A percentile compares a stretch with the other conserved stretches of the same genome.
These are phyloP conservation scores for Calidris pygmaea DNA, from an alignment of 2,113 vertebrate genomes.

Conservation along the genomic window DNA sequence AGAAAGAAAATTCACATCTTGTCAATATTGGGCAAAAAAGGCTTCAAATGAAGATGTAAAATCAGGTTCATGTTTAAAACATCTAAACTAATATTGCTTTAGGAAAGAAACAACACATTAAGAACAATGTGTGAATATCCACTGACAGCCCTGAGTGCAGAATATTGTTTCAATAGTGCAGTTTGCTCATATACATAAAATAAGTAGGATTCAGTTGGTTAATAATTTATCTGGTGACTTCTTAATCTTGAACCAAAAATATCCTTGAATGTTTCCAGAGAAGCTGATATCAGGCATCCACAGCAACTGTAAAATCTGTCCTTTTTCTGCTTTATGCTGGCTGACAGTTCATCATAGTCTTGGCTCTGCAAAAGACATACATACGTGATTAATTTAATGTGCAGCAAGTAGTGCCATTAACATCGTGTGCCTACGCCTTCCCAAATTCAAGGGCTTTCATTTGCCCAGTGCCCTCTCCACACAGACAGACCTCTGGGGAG, in stretches of 20 bases:
- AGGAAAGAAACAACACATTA: constrained; percentile 51
- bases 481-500: background rate
- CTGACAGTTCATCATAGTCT: constrained; percentile 37
- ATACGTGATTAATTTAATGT: constrained; percentile 26
- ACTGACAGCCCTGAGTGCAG: constrained; percentile 34
- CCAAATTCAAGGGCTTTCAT: background rate
- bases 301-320: constrained; percentile 51
- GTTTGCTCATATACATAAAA: constrained; percentile 47
- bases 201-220: constrained; percentile 27
- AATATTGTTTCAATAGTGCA: constrained; percentile 41
- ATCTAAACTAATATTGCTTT: constrained; percentile 54
- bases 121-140: constrained; percentile 53
- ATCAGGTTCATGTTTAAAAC: constrained; percentile 67
- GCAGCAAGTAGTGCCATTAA: background rate
- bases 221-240: constrained; percentile 55
- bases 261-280: constrained; percentile 38
- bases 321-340: constrained; percentile 43
- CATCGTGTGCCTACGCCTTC: background rate
- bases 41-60: constrained; percentile 54
- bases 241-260: constrained; percentile 61
- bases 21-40: constrained; percentile 3
- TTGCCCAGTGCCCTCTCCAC: background rate
- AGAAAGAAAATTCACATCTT: constrained; percentile 42
- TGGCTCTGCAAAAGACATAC: constrained; percentile 2
- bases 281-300: constrained; percentile 40